A percentile compares a stretch with the other conserved stretches of the same genome.
Conservation (phyloP, 2,888 invertebrate genomes). For the Enchytraeus crypticus region DNA sequence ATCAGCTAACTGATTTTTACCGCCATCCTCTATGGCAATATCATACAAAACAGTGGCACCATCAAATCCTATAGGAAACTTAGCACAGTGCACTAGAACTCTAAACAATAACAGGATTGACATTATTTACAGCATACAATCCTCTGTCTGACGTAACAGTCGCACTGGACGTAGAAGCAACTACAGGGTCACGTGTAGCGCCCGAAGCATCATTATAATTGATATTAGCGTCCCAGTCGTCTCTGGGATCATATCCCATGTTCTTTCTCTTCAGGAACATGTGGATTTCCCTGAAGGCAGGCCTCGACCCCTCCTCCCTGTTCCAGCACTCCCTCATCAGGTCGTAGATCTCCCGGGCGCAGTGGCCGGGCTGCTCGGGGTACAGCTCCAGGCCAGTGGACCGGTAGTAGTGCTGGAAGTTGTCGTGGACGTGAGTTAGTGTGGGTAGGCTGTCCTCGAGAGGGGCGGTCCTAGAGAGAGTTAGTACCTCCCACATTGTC, state of each 20-base stretch:
- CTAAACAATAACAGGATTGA: too few species aligned
- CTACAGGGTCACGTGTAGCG: too few species aligned
- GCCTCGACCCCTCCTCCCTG: neutral
- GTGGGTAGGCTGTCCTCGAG: slow-evolving; percentile 66
- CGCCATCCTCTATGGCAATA: too few species aligned
- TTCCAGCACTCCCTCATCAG: slow-evolving; percentile 1
- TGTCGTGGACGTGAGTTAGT: slow-evolving; percentile 53
- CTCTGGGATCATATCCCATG: slow-evolving; percentile 22
- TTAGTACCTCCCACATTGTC: slow-evolving; percentile 75
- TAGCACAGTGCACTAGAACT: too few species aligned
- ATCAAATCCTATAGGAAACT: too few species aligned
- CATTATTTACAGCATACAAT: too few species aligned
- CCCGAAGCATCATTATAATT: too few species aligned
- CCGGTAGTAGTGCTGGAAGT: neutral
- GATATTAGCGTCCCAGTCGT: too few species aligned
- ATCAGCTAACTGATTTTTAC: too few species aligned
- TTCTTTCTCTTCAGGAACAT: neutral
- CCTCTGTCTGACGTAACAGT: too few species aligned
- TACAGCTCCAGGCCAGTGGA: neutral
- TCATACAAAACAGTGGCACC: too few species aligned
- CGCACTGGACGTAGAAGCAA: too few species aligned
- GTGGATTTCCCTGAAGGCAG: neutral
- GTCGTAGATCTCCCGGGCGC: neutral
- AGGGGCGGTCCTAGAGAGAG: slow-evolving; percentile 66
- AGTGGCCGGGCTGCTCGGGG: neutral